phyloP scores from a whole-genome alignment of 2,113 vertebrate genomes.

The Muntiacus reevesi region DNA sequence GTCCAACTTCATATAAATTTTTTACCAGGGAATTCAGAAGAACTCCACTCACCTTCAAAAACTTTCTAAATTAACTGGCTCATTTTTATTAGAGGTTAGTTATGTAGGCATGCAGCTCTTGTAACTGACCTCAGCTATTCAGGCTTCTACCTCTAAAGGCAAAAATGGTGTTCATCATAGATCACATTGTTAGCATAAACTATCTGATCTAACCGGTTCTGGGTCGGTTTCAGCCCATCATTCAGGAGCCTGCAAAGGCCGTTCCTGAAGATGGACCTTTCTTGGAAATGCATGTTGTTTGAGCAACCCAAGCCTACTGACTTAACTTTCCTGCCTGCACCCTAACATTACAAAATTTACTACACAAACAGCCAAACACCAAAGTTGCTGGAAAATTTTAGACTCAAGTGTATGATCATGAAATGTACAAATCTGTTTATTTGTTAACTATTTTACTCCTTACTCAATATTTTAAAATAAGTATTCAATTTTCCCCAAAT shows the following conservation, averaged over 20 bases:
- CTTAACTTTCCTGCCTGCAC: background rate
- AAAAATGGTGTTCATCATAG: background rate
- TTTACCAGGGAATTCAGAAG: too few species aligned
- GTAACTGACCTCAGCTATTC: background rate
- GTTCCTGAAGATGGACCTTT: background rate
- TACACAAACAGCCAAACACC: background rate
- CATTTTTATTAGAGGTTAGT: background rate
- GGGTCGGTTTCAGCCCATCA: too few species aligned
- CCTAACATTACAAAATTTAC: background rate
- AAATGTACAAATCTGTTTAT: background rate
- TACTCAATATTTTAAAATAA: background rate
- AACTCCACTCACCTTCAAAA: too few species aligned
- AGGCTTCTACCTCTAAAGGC: background rate
- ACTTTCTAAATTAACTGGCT: too few species aligned
- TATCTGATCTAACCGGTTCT: background rate
- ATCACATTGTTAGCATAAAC: background rate
- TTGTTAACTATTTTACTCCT: background rate
- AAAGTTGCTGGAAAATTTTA: background rate
- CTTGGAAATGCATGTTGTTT: background rate
- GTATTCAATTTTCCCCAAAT: background rate
- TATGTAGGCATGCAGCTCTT: background rate
- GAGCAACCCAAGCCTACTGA: background rate
- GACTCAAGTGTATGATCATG: background rate
- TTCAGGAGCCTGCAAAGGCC: background rate
- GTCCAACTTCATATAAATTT: too few species aligned